phyloP scores from a whole-genome alignment of 2,113 vertebrate species.

The Sebastes fasciatus region DNA sequence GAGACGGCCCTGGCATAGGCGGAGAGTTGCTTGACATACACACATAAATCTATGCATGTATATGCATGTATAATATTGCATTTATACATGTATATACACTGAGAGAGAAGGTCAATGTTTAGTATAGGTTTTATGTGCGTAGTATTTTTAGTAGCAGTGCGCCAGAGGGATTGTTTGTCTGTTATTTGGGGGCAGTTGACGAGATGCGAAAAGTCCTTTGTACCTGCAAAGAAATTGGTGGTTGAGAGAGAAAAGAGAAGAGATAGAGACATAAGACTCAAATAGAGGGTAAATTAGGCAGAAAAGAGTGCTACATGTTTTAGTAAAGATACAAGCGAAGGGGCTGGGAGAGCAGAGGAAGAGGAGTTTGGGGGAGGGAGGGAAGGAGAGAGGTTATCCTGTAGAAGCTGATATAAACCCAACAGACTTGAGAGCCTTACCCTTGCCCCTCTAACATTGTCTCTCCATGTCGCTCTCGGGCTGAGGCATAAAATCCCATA shows the following conservation, averaged over 20 bases:
- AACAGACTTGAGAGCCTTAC: conserved; percentile 98
- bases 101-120: conserved; percentile 84
- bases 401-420: conserved; percentile 87
- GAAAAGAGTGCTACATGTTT: conserved; percentile 80
- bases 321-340: conserved; percentile 77
- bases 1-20: conserved; percentile 91
- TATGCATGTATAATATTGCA: conserved; percentile 87
- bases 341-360: conserved; percentile 75
- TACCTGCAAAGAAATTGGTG: conserved; percentile 96
- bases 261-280: conserved; percentile 86
- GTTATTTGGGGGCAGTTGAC: conserved; percentile 81
- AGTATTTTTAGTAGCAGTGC: conserved; percentile 79
- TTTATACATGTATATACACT: conserved; percentile 88
- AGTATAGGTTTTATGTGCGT: conserved; percentile 83
- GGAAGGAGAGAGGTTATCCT: conserved; percentile 80
- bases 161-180: conserved; percentile 76
- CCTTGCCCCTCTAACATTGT: conserved; percentile 95
- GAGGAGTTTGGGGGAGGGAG: conserved; percentile 71
- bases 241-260: conserved; percentile 91
- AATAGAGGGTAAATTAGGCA: conserved; percentile 83
- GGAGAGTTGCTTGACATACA: conserved; percentile 87
- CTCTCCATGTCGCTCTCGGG: conserved; percentile 91
- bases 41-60: conserved; percentile 85
- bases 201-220: conserved; percentile 90
- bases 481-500: conserved; percentile 92